Base-by-base conservation (phyloP, 1,140 invertebrate species). In the Drosophila repleta region DNA sequence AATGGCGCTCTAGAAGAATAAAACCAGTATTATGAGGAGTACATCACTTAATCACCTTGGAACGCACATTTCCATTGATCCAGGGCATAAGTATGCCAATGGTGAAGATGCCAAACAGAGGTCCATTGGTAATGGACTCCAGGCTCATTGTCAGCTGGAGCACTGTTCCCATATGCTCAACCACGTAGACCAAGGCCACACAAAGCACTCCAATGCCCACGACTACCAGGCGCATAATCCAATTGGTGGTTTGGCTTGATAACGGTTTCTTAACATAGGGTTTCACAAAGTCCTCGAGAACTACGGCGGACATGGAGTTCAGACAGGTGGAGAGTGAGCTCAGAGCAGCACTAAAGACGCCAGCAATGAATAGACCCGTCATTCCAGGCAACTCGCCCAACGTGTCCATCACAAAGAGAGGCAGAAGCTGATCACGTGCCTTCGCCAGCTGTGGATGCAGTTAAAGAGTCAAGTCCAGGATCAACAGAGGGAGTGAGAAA, bases 261-360 rank as follows among this genome's bases (percentile, higher is more conserved):
- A 53, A 92, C 82, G 79, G 87, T 90, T 87, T 77, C 91, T 74
- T 83, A 90, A 91, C 85, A 48, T 87, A 92, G 2, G 79, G 93
- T 90, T 94, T 94, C 1, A 94, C 92, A 46, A 94, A 94, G 61
- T 95, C 95, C 52, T 96, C 93, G 21, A 96, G 92, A 60, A 97
- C 95, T 37, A 96, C 95, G 32, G 96, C 96, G 2, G 96, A 95
- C 92, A 97, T 93, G 39, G 96, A 96, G 80, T 97, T 97, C 1
- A 97, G 92, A 32, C 96, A 96, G 21, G 96, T 96, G 2, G 96
- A 96, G 1, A 97, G 92, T 0, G 96, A 94, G 92, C 95, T 95
- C 1, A 96, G 79, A 13, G 95, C 94, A 8, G 95, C 95, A 74
- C 94, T 95, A 64, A 96, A 95, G 7, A 96, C 93, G 57, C 94